phyloP scores from a whole-genome alignment of 2,888 invertebrate genomes.

The Zhuqinia jingwanae region DNA sequence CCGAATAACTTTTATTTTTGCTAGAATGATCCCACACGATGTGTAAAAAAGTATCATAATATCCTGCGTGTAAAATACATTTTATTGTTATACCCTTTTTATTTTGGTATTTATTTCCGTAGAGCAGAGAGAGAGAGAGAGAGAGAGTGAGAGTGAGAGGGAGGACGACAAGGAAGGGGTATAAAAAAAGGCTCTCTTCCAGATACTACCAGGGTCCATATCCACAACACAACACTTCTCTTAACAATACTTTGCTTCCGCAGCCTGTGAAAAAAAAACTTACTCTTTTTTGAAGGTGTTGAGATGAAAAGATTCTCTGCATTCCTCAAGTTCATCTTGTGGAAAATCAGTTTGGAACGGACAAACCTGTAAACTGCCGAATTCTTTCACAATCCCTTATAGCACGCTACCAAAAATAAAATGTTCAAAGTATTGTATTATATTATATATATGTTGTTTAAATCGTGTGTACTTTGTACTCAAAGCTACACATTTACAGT shows the following conservation, averaged over 20 bases:
- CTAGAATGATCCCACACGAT: constrained; percentile 15
- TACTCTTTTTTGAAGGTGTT: constrained; percentile 75
- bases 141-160: too few relatives aligned
- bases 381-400: too few relatives aligned
- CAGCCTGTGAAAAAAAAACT: constrained; percentile 24
- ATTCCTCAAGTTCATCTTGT: constrained; percentile 75
- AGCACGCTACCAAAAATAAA: too few relatives aligned
- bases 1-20: constrained; percentile 62
- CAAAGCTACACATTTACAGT: too few relatives aligned
- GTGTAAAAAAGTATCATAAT: constrained; percentile 14
- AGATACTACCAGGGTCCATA: not conserved
- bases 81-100: constrained; percentile 37
- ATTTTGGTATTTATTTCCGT: constrained; percentile 26
- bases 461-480: too few relatives aligned
- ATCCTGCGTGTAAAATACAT: constrained; percentile 23
- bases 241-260: not conserved
- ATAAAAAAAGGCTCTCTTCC: constrained; percentile 24
- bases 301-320: constrained; percentile 77
- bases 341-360: constrained; percentile 73
- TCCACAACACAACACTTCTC: constrained; percentile 42
- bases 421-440: too few relatives aligned
- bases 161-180: too few relatives aligned
- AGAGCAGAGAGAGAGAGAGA: not conserved
- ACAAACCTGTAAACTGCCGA: constrained; percentile 49
- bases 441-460: too few relatives aligned